Evolutionary conservation across 1,140 invertebrate genomes (phyloP).

Genomic region (Conus betulinus): DNA sequence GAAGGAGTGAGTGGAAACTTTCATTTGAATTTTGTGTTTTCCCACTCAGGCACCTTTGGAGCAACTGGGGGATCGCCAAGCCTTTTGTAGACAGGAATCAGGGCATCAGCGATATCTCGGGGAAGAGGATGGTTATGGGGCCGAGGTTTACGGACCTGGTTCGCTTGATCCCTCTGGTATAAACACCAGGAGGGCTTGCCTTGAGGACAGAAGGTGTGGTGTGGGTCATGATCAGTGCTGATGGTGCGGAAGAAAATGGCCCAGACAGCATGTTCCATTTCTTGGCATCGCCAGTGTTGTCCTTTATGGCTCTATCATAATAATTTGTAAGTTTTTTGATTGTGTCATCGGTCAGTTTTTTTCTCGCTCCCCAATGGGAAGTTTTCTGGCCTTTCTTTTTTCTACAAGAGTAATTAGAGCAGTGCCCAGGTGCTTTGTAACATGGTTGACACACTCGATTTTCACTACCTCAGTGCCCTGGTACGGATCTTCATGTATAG

Average conservation of each 20-base stretch:
- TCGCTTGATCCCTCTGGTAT: not conserved
- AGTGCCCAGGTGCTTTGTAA: not conserved
- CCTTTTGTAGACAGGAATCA: not conserved
- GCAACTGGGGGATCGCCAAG: not conserved
- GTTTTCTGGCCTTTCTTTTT: not conserved
- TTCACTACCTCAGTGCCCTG: not conserved
- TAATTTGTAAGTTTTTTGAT: not conserved
- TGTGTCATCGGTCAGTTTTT: not conserved
- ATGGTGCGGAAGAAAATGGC: not conserved
- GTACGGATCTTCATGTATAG: not conserved
- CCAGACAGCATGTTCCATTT: not conserved
- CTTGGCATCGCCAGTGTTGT: not conserved
- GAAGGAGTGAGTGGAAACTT: not conserved
- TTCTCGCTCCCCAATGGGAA: not conserved
- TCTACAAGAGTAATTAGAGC: not conserved
- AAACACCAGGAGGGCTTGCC: not conserved
- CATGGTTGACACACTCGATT: slow-evolving; percentile 2
- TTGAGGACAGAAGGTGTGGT: not conserved
- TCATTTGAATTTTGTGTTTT: slow-evolving; percentile 23
- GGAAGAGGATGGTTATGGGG: not conserved
- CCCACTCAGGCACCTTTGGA: not conserved
- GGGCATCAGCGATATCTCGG: not conserved
- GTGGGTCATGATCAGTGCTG: not conserved
- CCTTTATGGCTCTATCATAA: not conserved
- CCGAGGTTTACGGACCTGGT: not conserved